A percentile compares a stretch with the other conserved stretches of the same genome.
These are phyloP conservation scores for Mystacides longicornis DNA, from an alignment of 2,888 invertebrate species.

Conservation along the genomic window DNA sequence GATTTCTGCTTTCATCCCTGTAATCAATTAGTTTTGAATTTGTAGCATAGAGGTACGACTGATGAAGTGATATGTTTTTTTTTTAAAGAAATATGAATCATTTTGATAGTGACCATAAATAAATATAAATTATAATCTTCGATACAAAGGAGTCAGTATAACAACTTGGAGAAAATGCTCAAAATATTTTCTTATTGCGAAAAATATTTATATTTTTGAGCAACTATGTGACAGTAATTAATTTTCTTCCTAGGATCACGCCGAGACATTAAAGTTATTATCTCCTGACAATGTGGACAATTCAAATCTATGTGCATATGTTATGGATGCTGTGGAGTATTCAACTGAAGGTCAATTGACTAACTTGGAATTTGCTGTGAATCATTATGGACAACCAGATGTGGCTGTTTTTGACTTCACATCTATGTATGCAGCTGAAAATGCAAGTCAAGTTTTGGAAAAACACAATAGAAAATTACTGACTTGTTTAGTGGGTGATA, in stretches of 20 bases:
- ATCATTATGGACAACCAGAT: constrained; percentile 96
- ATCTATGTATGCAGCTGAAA: constrained; percentile 95
- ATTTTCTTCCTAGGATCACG: constrained; percentile 59
- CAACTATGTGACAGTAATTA: constrained; percentile 2
- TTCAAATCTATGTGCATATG: constrained; percentile 81
- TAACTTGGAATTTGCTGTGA: constrained; percentile 88
- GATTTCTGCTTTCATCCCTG: no score
- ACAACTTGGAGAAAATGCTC: no score
- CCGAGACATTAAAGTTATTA: constrained; percentile 82
- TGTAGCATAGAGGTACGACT: no score
- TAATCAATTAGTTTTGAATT: no score
- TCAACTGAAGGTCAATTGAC: constrained; percentile 83
- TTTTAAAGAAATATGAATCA: no score
- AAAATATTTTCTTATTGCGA: not conserved
- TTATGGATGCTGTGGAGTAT: constrained; percentile 91
- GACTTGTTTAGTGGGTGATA: constrained; percentile 91
- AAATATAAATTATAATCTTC: no score
- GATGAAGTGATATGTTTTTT: no score
- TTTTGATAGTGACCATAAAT: no score
- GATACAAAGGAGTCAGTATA: no score
- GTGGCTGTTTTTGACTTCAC: constrained; percentile 99
- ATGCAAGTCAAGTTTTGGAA: constrained; percentile 73
- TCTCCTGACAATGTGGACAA: constrained; percentile 87
- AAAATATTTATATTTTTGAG: not conserved
- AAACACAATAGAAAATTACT: constrained; percentile 69